Evolutionary conservation across 2,113 vertebrate species (phyloP), one percentile per base, ranked within the genome.

Genomic region (Oryzias celebensis): DNA sequence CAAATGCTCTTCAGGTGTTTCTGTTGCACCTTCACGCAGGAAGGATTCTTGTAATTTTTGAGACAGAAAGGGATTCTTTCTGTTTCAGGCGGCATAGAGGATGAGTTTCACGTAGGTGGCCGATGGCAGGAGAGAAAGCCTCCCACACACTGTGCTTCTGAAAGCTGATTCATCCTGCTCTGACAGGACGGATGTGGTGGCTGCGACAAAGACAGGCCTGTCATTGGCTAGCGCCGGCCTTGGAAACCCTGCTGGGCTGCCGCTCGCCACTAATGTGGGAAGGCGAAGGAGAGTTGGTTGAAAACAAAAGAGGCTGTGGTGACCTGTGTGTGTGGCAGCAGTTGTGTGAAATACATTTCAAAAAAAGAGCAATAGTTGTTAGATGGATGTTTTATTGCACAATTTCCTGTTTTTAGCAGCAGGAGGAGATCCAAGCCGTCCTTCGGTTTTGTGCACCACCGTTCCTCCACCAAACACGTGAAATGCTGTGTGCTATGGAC

Each of bases 101-200:
- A 80, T 82, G 68, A 53, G 24, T 85, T 88, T 82, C 75, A 82
- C 65, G 73, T 82, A 76, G 86, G 83, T 80, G 77, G 73, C 68
- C 71, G 45, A 69, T 43, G 62, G 28, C 73, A 70, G 67, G 84
- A 72, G 82, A 86, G 73, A 83, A 86, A 74, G 71, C 65, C 82
- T 84, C 86, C 87, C 77, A 85, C 86, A 82, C 75, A 74, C 74
- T 53, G 58, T 67, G 75, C 73, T 68, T 74, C 73, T 81, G 73
- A 84, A 75, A 72, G 81, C 85, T 89, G 84, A 90, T 81, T 90
- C 89, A 88, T 76, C 64, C 41, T 56, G 77, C 78, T 77, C 71
- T 68, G 78, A 81, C 78, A 74, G 65, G 72, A 77, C 65, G 54
- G 80, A 86, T 80, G 81, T 75, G 70, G 64, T 75, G 72, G 67